These are phyloP conservation scores for Axis porcinus DNA, from an alignment of 2,113 vertebrate species.

Conservation along the genomic window DNA sequence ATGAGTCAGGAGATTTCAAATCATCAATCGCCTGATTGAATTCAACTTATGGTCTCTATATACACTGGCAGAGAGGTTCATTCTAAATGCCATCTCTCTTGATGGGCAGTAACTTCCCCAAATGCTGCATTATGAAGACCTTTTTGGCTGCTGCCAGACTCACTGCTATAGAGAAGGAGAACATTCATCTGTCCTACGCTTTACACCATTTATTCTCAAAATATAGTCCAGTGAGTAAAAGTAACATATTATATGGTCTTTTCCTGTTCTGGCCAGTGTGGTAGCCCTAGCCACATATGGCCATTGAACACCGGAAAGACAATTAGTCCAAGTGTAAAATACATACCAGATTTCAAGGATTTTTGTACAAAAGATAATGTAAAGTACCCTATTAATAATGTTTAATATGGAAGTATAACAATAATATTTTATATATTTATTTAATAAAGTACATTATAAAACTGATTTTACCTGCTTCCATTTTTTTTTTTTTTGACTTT, in stretches of 20 bases:
- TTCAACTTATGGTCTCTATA: background rate
- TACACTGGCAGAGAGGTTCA: background rate
- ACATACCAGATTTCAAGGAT: background rate
- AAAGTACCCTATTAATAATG: background rate
- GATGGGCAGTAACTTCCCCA: background rate
- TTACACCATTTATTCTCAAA: background rate
- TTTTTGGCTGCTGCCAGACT: background rate
- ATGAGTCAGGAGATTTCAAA: background rate
- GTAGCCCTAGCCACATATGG: background rate
- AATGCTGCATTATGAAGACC: background rate
- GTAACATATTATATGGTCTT: background rate
- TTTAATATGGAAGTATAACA: background rate
- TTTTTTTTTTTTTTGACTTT: background rate
- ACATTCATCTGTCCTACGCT: background rate
- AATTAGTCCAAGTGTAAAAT: background rate
- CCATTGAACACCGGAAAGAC: background rate
- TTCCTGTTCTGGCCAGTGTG: background rate
- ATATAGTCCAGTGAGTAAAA: background rate
- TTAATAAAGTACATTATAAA: background rate
- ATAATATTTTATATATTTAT: background rate
- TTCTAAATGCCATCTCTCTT: background rate
- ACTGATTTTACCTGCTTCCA: background rate
- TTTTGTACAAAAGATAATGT: background rate
- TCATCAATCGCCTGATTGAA: background rate
- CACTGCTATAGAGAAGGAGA: background rate